Base-by-base conservation (phyloP, 2,797 vertebrate genomes). In the Semaprochilodus insignis region DNA sequence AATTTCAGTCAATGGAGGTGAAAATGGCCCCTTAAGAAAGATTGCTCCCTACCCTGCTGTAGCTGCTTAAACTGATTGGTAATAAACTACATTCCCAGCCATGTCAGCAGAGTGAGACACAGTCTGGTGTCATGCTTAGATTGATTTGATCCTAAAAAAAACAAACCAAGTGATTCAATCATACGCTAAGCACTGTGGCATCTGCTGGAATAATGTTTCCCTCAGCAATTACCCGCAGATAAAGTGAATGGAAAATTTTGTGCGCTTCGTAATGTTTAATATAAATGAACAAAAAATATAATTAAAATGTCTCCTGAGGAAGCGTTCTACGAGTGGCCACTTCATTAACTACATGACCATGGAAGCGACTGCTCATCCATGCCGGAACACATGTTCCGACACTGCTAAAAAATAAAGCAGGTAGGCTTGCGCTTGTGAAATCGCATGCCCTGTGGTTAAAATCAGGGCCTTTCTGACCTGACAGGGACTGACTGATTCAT, bases 31-130 rank as follows among this genome's bases (percentile, higher is more conserved):
- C 62, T 25, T 10, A 23, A 25, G n/a, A 62, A 11, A 27, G 36
- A 81, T 76, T 51, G 59, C 36, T 82, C 40, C 27, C n/a, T 10
- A 34, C 40, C 31, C 44, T 19, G 40, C 25, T 27, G 15, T 48
- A 71, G 55, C 25, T 62, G 66, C 19, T 51, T 31, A 27, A 76
- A 81, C 52, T 36, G 73, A 76, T 62, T 48, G 62, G 21, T 54
- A 60, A 66, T 69, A 48, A 81, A 66, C 60, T 57, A 52, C 55
- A 21, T 71, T 71, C 55, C 14, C 52, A 48, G 72, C n/a, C 52
- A 14, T 59, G 80, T 75, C 54, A 7, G 6, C 27, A 17, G 25
- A 70, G 67, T 69, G 36, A 60, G 27, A 52, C 19, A 70, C 15
- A 27, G 57, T 14, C 17, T 55, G 71, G 14, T 74, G 65, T 44